Conservation (phyloP, 2,888 invertebrate species). For the Glaucopsyche alexis region DNA sequence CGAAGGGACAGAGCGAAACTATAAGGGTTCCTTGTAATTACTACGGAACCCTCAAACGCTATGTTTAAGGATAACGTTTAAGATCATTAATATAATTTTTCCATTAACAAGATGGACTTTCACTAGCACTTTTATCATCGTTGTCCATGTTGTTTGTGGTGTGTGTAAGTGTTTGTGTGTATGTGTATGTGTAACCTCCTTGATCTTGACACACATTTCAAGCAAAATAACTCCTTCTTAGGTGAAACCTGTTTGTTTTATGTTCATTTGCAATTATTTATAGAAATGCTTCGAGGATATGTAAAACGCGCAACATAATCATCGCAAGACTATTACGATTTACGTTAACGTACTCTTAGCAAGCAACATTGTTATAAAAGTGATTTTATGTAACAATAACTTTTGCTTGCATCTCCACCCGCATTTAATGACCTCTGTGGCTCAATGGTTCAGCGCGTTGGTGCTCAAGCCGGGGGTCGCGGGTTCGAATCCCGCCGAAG, state of each 20-base stretch:
- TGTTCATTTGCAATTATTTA: slow-evolving; percentile 50
- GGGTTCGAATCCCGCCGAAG: too few species aligned
- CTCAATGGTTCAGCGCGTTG: too few species aligned
- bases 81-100: not conserved
- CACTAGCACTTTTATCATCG: slow-evolving; percentile 43
- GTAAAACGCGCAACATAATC: slow-evolving; percentile 28
- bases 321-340: not conserved
- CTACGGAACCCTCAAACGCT: too few species aligned
- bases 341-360: not conserved
- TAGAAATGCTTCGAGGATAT: slow-evolving; percentile 28
- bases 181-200: slow-evolving; percentile 59
- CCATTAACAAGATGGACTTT: slow-evolving; percentile 31
- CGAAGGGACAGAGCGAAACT: too few species aligned
- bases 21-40: too few species aligned
- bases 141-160: slow-evolving; percentile 49
- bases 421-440: too few species aligned
- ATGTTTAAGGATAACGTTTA: not conserved
- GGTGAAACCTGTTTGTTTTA: slow-evolving; percentile 60
- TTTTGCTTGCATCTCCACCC: too few species aligned
- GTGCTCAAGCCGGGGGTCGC: too few species aligned
- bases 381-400: too few species aligned
- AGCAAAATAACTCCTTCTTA: slow-evolving; percentile 64
- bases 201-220: slow-evolving; percentile 76
- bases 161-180: too few species aligned
- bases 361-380: not conserved